These are phyloP conservation scores for Zaprionus lachaisei DNA, from an alignment of 1,140 invertebrate species.

Conservation along the genomic window DNA sequence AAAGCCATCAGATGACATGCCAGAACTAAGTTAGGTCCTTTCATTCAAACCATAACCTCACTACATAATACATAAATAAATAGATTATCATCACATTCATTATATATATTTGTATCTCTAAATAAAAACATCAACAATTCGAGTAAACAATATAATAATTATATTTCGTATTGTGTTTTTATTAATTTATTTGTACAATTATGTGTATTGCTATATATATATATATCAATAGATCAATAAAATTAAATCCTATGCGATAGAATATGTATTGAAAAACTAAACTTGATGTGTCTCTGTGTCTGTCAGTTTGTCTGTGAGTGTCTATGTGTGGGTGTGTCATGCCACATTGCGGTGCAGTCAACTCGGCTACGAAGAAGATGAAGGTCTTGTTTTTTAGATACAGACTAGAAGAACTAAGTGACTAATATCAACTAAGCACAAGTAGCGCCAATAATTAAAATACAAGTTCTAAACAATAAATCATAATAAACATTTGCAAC, in stretches of 20 bases:
- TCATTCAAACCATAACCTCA: too few relatives aligned
- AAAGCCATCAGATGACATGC: too few relatives aligned
- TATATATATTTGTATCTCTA: not conserved
- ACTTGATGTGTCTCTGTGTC: constrained; percentile 17
- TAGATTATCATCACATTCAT: too few relatives aligned
- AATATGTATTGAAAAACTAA: constrained; percentile 26
- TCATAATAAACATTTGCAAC: constrained; percentile 47
- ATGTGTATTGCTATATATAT: constrained; percentile 57
- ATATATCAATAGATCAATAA: constrained; percentile 49
- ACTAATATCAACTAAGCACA: constrained; percentile 76
- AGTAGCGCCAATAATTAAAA: constrained; percentile 67
- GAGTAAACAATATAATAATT: constrained; percentile 61
- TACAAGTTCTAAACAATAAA: constrained; percentile 50
- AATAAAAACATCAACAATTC: constrained; percentile 23
- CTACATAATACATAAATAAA: too few relatives aligned
- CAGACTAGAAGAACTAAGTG: constrained; percentile 82
- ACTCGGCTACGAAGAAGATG: constrained; percentile 50
- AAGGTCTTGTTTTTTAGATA: constrained; percentile 63
- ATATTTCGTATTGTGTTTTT: constrained; percentile 65
- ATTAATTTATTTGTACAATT: constrained; percentile 82
- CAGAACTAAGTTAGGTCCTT: too few relatives aligned
- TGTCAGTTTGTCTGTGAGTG: not conserved
- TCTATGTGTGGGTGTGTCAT: constrained; percentile 9
- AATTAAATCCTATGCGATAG: constrained; percentile 32
- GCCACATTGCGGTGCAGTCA: constrained; percentile 52